A percentile compares a stretch with the other conserved stretches of the same genome.
Conservation (phyloP, 2,888 invertebrate genomes). For the Stenchaetothrips biformis region DNA sequence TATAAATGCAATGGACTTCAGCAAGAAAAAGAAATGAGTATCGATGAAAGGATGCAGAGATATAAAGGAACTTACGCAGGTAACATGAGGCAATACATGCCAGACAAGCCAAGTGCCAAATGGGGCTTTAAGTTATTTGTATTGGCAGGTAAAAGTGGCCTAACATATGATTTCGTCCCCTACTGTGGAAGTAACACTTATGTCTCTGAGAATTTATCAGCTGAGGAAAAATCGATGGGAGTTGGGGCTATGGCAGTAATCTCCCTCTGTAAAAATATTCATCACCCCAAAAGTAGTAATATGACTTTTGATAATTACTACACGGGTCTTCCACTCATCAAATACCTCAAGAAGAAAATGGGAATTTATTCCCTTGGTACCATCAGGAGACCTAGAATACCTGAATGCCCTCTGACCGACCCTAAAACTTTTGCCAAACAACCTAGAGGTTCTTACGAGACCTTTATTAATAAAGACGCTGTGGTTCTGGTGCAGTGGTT, state of each 20-base stretch:
- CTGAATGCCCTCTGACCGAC: slow-evolving; percentile 30
- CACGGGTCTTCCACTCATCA: slow-evolving; percentile 33
- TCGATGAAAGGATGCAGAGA: slow-evolving; percentile 38
- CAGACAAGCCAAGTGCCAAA: no score
- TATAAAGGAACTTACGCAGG: slow-evolving; percentile 36
- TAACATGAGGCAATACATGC: slow-evolving; percentile 41
- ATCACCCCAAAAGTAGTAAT: slow-evolving; percentile 29
- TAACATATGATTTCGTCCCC: slow-evolving; percentile 35
- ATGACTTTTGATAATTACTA: slow-evolving; percentile 36
- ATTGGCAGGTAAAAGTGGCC: slow-evolving; percentile 31
- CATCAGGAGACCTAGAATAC: slow-evolving; percentile 32
- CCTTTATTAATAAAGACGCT: slow-evolving; percentile 28
- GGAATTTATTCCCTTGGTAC: slow-evolving; percentile 33
- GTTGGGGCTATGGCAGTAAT: slow-evolving; percentile 34
- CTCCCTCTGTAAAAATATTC: slow-evolving; percentile 32
- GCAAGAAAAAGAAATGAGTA: no score
- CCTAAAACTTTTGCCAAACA: slow-evolving; percentile 31
- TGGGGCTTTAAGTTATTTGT: slow-evolving; percentile 36
- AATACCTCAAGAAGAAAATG: slow-evolving; percentile 27
- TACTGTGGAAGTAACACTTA: slow-evolving; percentile 34
- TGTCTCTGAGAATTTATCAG: not conserved
- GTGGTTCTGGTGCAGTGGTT: slow-evolving; percentile 37
- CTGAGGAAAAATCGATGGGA: no score
- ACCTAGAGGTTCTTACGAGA: slow-evolving; percentile 30
- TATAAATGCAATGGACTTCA: slow-evolving; percentile 35